phyloP scores from a whole-genome alignment of 2,797 vertebrate species.

The Pangasius macronema region DNA sequence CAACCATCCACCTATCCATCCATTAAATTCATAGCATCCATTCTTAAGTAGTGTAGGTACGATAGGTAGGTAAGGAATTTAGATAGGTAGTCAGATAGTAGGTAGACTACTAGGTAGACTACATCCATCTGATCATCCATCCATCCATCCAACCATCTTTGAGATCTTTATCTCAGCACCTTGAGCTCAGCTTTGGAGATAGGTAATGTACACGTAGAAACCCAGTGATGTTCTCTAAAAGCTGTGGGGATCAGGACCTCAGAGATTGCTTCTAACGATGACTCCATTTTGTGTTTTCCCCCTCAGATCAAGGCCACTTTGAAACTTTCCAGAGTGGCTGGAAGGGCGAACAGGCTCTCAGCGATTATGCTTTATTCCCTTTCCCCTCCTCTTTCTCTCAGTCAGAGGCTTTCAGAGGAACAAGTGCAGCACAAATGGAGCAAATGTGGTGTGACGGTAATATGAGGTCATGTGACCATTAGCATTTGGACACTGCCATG shows the following conservation, averaged over 20 bases:
- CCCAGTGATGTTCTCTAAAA: not conserved
- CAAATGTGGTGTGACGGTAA: constrained; percentile 57
- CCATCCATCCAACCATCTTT: not conserved
- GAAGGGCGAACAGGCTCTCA: constrained; percentile 29
- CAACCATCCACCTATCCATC: not conserved
- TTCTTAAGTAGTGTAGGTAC: no score
- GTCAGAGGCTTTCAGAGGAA: constrained; percentile 38
- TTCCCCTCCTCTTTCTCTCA: constrained; percentile 40
- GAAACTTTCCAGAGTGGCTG: constrained; percentile 33
- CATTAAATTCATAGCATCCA: not conserved
- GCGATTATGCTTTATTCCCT: constrained; percentile 44
- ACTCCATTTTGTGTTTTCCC: constrained; percentile 46
- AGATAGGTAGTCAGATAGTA: no score
- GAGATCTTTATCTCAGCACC: not conserved
- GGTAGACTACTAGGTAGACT: no score
- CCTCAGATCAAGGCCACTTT: constrained; percentile 35
- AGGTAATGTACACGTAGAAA: not conserved
- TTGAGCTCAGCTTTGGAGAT: not conserved
- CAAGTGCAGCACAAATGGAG: constrained; percentile 56
- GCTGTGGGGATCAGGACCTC: not conserved
- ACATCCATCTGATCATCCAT: not conserved
- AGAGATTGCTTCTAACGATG: constrained; percentile 4
- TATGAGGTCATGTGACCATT: constrained; percentile 54
- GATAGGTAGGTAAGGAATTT: no score
- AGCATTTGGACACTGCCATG: constrained; percentile 53